Evolutionary conservation across 2,888 invertebrate species (phyloP).

Genomic region (Drosophila phalerata): DNA sequence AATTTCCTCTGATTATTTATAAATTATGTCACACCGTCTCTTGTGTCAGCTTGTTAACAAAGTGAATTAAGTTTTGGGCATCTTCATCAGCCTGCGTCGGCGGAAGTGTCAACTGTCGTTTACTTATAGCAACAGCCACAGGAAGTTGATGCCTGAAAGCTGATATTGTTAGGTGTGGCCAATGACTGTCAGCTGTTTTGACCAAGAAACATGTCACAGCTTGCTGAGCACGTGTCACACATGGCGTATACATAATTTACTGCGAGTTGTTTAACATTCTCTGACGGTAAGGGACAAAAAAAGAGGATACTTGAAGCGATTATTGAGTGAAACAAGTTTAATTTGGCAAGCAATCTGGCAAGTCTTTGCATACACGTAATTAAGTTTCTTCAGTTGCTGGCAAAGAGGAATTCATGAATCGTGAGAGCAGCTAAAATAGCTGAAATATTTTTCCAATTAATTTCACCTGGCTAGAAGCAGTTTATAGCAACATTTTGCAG

Average conservation of each 20-base stretch:
- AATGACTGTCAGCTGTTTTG: constrained; percentile 26
- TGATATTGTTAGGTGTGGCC: constrained; percentile 38
- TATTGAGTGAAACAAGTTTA: constrained; percentile 5
- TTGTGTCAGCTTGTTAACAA: constrained; percentile 15
- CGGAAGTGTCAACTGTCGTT: constrained; percentile 37
- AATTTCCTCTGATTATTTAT: neutral
- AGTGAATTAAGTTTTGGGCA: constrained; percentile 21
- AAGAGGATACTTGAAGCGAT: constrained; percentile 3
- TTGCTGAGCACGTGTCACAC: constrained; percentile 33
- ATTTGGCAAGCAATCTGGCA: constrained; percentile 19
- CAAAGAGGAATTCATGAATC: constrained; percentile 37
- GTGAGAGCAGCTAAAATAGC: constrained; percentile 59
- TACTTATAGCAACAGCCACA: constrained; percentile 15
- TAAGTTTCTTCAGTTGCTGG: constrained; percentile 43
- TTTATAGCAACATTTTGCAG: constrained; percentile 70
- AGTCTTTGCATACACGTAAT: constrained; percentile 39
- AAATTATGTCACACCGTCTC: constrained; percentile 1
- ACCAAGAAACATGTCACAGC: constrained; percentile 15
- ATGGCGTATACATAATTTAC: constrained; percentile 56
- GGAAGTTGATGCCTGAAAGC: constrained; percentile 18
- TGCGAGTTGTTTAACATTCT: constrained; percentile 3
- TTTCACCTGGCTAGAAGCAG: constrained; percentile 72
- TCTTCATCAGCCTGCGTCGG: constrained; percentile 5
- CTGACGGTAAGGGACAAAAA: too few relatives aligned
- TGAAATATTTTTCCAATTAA: constrained; percentile 80